Base-by-base conservation (phyloP, 2,888 invertebrate genomes). In the Dicyrtomina minuta region DNA sequence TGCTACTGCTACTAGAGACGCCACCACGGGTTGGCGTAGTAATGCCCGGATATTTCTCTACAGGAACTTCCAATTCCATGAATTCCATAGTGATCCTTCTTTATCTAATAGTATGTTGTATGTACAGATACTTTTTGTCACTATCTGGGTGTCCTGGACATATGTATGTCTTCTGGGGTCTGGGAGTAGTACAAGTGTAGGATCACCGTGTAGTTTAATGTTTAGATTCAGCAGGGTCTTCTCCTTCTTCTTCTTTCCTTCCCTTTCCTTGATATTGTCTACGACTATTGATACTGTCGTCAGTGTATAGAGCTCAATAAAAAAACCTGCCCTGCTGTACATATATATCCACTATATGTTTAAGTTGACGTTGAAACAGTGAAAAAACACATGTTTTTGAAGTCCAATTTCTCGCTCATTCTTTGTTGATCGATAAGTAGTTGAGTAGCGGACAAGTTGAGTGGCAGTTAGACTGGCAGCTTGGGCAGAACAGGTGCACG, bases 1-100 rank as follows among this genome's bases (percentile, higher is more conserved):
- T 56, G 43, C 27, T 67, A 13, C 26, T 44, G 8, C 17, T 26
- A n/a, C 20, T 24, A 15, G 46, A 13, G n/a, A 4, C 58, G 17
- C 8, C 39, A 15, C 8, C 58, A 5, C 61, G 61, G 26, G 61
- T 61, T 24, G 61, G 61, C 4, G 55, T 55, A 20, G 27, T 60
- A 27, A 55, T 55, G 12, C 20, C 33, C 20, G 56, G 33, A 51
- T 67, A 61, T n/a, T 72, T 72, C 58, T 72, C 72, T 49, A 72
- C 70, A 17, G 70, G 68, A 26, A 72, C 72, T 66, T 72, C 72
- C 68, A 72, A 44, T 44, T 70, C 70, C 66, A 62, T 70, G 39
- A 49, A 58, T 49, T 67, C 49, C 58, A 46, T 67, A 15, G 33
- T 43, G 17, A 39, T 55, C 20, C 53, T 10, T 27, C 39, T 44